These are phyloP conservation scores for Arvicanthis niloticus DNA, from an alignment of 2,113 vertebrate genomes.

Conservation along the genomic window DNA sequence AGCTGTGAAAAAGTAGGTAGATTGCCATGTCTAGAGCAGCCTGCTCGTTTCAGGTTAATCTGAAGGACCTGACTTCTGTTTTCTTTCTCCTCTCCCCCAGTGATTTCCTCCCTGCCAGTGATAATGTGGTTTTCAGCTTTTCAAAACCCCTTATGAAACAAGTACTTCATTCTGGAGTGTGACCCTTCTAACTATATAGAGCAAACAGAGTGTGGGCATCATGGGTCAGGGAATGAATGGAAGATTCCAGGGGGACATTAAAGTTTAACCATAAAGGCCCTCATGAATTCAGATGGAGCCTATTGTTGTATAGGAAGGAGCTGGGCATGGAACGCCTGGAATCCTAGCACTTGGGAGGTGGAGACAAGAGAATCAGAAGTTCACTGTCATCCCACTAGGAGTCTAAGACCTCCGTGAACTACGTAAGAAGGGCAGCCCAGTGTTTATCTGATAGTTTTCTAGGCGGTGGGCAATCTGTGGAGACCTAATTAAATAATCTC, in stretches of 20 bases:
- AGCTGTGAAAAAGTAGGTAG: background rate
- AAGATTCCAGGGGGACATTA: background rate
- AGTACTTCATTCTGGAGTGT: background rate
- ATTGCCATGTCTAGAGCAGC: background rate
- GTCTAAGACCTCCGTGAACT: background rate
- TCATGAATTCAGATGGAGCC: background rate
- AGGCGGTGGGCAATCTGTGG: background rate
- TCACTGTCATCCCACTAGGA: background rate
- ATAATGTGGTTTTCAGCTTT: background rate
- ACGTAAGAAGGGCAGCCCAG: background rate
- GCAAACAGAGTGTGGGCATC: background rate
- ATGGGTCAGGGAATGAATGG: background rate
- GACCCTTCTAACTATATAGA: background rate
- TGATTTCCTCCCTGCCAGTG: background rate
- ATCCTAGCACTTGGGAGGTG: background rate
- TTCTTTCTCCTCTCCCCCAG: background rate
- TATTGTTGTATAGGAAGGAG: background rate
- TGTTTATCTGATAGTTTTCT: background rate
- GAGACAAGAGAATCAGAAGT: background rate
- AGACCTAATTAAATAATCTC: background rate
- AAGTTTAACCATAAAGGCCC: background rate
- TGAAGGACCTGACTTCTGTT: background rate
- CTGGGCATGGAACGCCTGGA: background rate
- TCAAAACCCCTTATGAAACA: background rate
- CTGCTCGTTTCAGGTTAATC: background rate